Percentiles rank a stretch among this genome's conserved stretches.
These are phyloP conservation scores for Pteronotus mesoamericanus DNA, from an alignment of 2,797 vertebrate genomes.

Conservation along the genomic window DNA sequence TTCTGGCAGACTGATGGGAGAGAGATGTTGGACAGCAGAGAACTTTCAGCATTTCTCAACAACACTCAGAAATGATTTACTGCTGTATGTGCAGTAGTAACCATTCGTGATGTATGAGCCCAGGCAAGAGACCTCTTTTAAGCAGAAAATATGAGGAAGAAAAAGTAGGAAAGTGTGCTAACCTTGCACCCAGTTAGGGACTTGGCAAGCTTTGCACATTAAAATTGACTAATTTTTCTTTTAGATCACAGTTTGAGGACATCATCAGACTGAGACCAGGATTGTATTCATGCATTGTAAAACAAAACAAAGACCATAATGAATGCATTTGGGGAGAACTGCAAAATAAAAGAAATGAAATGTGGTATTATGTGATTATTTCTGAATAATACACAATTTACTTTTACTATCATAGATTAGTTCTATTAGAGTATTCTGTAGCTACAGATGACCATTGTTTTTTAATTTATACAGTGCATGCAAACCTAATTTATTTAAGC, in stretches of 20 bases:
- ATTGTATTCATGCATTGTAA: neutral
- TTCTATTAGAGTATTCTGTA: neutral
- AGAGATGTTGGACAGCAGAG: neutral
- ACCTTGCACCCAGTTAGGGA: neutral
- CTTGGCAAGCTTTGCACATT: neutral
- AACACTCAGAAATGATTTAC: neutral
- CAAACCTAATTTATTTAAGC: neutral
- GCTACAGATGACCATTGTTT: neutral
- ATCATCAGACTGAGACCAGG: neutral
- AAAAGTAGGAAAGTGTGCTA: neutral
- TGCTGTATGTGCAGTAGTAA: neutral
- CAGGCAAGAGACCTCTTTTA: neutral
- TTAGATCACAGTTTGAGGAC: neutral
- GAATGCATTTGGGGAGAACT: neutral
- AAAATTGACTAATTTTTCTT: neutral
- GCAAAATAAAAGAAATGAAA: neutral
- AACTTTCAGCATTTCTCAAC: neutral
- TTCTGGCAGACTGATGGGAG: neutral
- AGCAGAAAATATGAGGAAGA: neutral
- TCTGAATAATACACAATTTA: neutral
- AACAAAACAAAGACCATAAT: neutral
- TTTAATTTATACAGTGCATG: slow-evolving; percentile 14
- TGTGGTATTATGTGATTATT: neutral
- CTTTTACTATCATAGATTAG: neutral
- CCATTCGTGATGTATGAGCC: neutral